Conservation (phyloP, 2,797 vertebrate genomes). For the Enteromius fasciolatus region DNA sequence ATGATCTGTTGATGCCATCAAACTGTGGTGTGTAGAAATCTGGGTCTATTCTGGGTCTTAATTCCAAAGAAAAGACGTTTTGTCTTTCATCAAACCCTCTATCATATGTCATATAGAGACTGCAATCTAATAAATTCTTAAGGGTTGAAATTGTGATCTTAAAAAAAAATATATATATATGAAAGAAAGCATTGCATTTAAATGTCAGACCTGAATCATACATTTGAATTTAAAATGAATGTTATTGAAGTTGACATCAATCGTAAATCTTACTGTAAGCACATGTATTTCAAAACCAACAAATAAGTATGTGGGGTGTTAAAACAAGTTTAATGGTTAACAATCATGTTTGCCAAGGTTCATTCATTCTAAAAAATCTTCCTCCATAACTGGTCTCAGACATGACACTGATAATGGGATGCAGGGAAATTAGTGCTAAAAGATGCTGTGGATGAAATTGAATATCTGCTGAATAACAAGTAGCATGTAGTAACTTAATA, state of each 20-base stretch:
- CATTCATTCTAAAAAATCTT: neutral
- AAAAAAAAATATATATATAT: neutral
- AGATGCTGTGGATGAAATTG: neutral
- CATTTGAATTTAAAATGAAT: neutral
- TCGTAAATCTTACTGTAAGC: neutral
- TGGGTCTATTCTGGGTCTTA: neutral
- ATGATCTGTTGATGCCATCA: conserved; percentile 26
- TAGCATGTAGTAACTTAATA: neutral
- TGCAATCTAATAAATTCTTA: neutral
- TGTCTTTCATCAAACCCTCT: neutral
- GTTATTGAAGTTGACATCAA: neutral
- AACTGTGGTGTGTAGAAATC: conserved; percentile 2
- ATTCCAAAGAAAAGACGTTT: neutral
- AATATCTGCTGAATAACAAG: neutral
- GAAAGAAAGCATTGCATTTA: neutral
- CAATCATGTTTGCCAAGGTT: neutral
- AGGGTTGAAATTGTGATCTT: neutral
- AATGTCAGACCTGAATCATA: neutral
- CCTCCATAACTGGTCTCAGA: neutral
- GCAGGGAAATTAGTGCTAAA: neutral
- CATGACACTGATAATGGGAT: neutral
- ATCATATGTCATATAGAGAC: neutral
- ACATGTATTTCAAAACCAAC: neutral
- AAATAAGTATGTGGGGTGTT: neutral
- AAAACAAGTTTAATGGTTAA: neutral